These are phyloP conservation scores for Tetramorium parvispinum DNA, from an alignment of 1,140 invertebrate species.

Conservation along the genomic window DNA sequence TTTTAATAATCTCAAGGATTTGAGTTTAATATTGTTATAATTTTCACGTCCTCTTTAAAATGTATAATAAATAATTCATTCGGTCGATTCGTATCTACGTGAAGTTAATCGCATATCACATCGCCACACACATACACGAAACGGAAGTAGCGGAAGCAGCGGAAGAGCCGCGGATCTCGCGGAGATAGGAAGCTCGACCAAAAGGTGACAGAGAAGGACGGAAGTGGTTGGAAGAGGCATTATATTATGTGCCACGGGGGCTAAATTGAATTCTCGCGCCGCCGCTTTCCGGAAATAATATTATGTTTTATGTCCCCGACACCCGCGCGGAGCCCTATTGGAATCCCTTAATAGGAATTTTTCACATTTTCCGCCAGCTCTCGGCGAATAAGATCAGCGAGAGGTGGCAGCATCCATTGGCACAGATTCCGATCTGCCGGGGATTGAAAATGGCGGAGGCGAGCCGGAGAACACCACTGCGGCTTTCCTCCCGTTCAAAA, in stretches of 20 bases:
- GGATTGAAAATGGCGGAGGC: constrained; percentile 67
- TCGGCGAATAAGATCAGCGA: constrained; percentile 79
- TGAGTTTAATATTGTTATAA: no score
- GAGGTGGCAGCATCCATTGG: constrained; percentile 77
- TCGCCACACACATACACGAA: not conserved
- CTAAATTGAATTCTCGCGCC: constrained; percentile 82
- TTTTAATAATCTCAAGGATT: no score
- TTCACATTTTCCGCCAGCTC: constrained; percentile 81
- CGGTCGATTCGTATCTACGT: no score
- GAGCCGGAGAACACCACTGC: constrained; percentile 12
- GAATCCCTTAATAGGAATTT: constrained; percentile 84
- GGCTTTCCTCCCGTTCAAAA: constrained; percentile 26
- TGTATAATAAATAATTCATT: no score
- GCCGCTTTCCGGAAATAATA: constrained; percentile 81
- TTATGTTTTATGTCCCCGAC: constrained; percentile 82
- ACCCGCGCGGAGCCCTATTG: constrained; percentile 77
- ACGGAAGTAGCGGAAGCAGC: constrained; percentile 19
- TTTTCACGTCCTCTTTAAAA: no score
- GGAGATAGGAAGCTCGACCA: constrained; percentile 29
- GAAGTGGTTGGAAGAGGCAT: constrained; percentile 64
- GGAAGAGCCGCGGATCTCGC: not conserved
- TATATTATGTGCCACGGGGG: constrained; percentile 78
- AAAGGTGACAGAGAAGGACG: constrained; percentile 44
- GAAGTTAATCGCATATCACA: no score
- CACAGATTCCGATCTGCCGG: constrained; percentile 77